phyloP scores from a whole-genome alignment of 1,140 invertebrate species.

The Araneus ventricosus region DNA sequence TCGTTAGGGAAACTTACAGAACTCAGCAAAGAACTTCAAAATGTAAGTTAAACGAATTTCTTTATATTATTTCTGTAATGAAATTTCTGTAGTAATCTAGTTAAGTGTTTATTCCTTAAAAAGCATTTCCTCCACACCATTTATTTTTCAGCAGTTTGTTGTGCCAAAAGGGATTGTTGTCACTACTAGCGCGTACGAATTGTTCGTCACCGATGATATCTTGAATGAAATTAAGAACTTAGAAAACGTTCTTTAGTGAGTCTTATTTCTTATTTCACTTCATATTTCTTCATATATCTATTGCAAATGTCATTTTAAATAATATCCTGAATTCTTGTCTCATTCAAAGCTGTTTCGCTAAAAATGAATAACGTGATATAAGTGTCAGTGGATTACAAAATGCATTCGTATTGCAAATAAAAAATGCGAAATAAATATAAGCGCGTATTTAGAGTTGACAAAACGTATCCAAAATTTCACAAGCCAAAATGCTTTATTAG shows the following conservation, averaged over 20 bases:
- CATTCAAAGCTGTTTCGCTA: no score
- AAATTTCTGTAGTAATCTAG: no score
- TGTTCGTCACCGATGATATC: background rate
- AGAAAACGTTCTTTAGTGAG: conserved; percentile 36
- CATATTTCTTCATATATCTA: no score
- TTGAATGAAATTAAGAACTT: conserved; percentile 5
- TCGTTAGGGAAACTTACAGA: conserved; percentile 84
- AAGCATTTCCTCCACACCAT: background rate
- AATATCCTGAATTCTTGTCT: no score
- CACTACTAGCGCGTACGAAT: conserved; percentile 81
- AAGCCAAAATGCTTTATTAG: no score
- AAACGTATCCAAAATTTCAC: no score
- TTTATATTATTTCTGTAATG: no score
- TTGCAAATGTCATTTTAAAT: background rate
- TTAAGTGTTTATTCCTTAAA: background rate
- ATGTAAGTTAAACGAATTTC: background rate
- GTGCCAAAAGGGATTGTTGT: conserved; percentile 84
- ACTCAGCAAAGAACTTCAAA: conserved; percentile 51
- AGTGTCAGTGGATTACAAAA: no score
- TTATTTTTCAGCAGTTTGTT: background rate
- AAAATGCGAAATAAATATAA: no score
- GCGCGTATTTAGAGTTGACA: no score
- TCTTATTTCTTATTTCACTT: background rate
- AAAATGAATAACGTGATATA: no score
- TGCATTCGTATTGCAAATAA: no score